Base-by-base conservation (phyloP, 2,888 invertebrate genomes). In the Limenitis camilla region DNA sequence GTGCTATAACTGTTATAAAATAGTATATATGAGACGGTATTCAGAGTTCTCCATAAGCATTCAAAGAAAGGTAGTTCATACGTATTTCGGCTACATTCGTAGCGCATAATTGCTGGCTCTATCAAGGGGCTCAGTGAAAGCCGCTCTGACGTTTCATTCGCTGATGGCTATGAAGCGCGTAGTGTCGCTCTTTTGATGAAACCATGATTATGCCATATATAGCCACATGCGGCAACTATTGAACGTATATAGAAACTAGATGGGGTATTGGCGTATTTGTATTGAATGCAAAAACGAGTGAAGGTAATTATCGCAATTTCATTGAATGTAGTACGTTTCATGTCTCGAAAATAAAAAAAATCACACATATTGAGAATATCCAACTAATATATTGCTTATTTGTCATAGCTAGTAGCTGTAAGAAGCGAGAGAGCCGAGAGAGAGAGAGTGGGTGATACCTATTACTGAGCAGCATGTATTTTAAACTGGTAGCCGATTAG, bases 181-280 rank as follows among this genome's bases (percentile, higher is more conserved):
- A 69, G 72, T 59, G 57, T 52, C 75, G 76, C 76, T 74, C 79
- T 82, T 82, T 82, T 81, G 81, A 81, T 80, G 79, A 78, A 78
- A 79, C 82, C 80, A 76, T 81, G 81, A 82, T 82, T 81, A 81
- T 80, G 71, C 74, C 72, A 66, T 71, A 76, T 74, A 78, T 72
- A 77, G 61, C 42, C 56, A 52, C 55, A 61, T 69, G 67, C 46
- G 44, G 29, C 31, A 49, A 51, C 49, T 54, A 59, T 53, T 43
- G 52, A 36, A 46, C 31, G 9, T 38, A 30, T 49, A 51, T 11
- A 41, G 36, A 19, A 27, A 29, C 56, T 59, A 43, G 58, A 59
- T 50, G 19, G 5, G 53, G 27, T 44, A 46, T 45, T 45, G 29
- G 29, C 10, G 5, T 30, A 11, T 11, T 8, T 29, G 4, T 32